Base-by-base conservation (phyloP, 2,888 invertebrate genomes). In the Melangyna quadrimaculata region DNA sequence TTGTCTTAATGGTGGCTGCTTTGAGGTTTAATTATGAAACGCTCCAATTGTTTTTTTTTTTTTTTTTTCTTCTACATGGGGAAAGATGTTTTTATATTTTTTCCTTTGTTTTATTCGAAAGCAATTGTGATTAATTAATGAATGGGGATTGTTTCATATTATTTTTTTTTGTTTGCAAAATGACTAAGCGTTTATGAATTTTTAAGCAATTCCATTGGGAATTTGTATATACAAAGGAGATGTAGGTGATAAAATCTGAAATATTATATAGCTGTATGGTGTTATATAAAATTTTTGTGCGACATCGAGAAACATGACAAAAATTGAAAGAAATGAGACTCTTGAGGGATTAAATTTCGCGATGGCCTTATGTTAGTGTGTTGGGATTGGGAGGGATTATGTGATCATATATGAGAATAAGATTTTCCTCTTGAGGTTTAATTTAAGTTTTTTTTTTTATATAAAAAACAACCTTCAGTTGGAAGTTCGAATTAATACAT, bases 1-100 rank as follows among this genome's bases (percentile, higher is more conserved):
- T 29, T 35, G n/a, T 77, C 48, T 72, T 81, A 81, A 81, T 81
- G 81, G 61, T 48, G 72, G 43, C 69, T 77, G 81, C 55, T 72
- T 81, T 80, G 81, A 43, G 86, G 77, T 73, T 81, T 86, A 86
- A 86, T 86, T 86, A 81, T 55, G 70, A n/a, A 80, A 72, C 69
- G 69, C 55, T 43, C 67, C 77, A 77, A 72, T 86, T 81, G 86
- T 59, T 59, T 59, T 37, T 57, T 57, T 19, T 57, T 32, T 8
- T 35, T 19, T 17, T 29, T 29, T 29, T 24, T 24, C 14, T 45
- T 51, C 14, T 27, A 8, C 14, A 71, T 75, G 73, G 40, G 10
- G 27, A 45, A 35, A 35, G 43, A 77, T 37, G 24, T 40, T 70
- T 55, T 63, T 22, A 17, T 37, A 35, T 22, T 72, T 77, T 55